phyloP scores from a whole-genome alignment of 2,797 vertebrate genomes.

The Enteromius mattozi region DNA sequence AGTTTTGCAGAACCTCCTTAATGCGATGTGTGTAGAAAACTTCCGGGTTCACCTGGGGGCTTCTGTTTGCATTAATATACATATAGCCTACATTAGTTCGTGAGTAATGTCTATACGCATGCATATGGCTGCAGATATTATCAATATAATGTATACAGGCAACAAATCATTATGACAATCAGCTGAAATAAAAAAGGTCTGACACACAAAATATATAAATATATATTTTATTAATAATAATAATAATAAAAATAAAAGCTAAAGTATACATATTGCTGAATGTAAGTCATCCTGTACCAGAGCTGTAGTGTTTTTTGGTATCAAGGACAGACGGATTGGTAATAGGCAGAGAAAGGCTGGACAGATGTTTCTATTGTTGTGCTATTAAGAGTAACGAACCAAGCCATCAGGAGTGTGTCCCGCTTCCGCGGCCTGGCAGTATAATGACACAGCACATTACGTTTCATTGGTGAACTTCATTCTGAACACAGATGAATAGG shows the following conservation, averaged over 20 bases:
- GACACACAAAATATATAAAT: not conserved
- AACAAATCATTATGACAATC: not conserved
- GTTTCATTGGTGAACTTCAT: slow-evolving; percentile 59
- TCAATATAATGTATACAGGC: not conserved
- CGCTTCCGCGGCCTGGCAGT: slow-evolving; percentile 41
- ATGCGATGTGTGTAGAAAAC: slow-evolving; percentile 48
- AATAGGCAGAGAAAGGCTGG: slow-evolving; percentile 76
- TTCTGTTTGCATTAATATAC: slow-evolving; percentile 30
- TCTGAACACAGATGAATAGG: slow-evolving; percentile 38
- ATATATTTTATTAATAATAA: not conserved
- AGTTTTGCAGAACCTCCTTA: slow-evolving; percentile 43
- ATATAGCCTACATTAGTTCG: not conserved
- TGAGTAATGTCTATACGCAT: not conserved
- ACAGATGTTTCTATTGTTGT: slow-evolving; percentile 94
- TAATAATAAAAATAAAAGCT: not conserved
- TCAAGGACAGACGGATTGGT: slow-evolving; percentile 40
- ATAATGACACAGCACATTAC: slow-evolving; percentile 64
- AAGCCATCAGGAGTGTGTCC: slow-evolving; percentile 73
- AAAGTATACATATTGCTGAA: slow-evolving; percentile 2
- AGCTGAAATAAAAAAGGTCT: not conserved
- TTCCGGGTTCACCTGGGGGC: slow-evolving; percentile 64
- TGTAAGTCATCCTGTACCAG: slow-evolving; percentile 1
- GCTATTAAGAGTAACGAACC: slow-evolving; percentile 87
- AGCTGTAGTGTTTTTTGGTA: not conserved
- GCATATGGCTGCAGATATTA: not conserved